A percentile compares a stretch with the other conserved stretches of the same genome.
phyloP scores from a whole-genome alignment of 2,888 invertebrate genomes.

The Sericinus montela region DNA sequence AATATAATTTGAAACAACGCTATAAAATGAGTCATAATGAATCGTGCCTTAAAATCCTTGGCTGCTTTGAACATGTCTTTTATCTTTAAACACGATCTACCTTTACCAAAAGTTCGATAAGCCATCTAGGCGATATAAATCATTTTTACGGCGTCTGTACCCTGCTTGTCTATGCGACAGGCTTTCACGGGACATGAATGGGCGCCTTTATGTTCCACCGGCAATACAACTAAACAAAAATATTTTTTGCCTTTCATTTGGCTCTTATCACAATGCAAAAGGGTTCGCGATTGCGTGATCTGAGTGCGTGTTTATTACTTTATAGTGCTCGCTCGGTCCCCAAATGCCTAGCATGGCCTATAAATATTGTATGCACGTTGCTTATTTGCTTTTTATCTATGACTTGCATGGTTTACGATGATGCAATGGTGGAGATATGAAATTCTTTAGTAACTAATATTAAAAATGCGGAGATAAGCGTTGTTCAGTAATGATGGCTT shows the following conservation, averaged over 20 bases:
- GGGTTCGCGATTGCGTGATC: slow-evolving; percentile 29
- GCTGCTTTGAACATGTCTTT: slow-evolving; percentile 27
- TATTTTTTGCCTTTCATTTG: slow-evolving; percentile 13
- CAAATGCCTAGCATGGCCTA: slow-evolving; percentile 61
- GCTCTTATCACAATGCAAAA: slow-evolving; percentile 25
- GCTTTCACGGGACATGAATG: slow-evolving; percentile 67
- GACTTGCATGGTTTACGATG: slow-evolving; percentile 26
- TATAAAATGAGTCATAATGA: not conserved
- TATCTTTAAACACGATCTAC: slow-evolving; percentile 52
- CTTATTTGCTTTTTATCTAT: slow-evolving; percentile 38
- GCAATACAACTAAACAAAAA: slow-evolving; percentile 37
- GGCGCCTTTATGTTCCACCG: slow-evolving; percentile 59
- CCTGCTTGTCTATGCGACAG: slow-evolving; percentile 63
- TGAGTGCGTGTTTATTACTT: slow-evolving; percentile 22
- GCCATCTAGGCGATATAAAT: slow-evolving; percentile 63
- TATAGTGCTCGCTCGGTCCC: slow-evolving; percentile 37
- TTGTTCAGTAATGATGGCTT: too few relatives aligned
- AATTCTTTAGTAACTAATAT: slow-evolving; percentile 22
- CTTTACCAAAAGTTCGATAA: slow-evolving; percentile 59
- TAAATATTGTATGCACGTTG: slow-evolving; percentile 57
- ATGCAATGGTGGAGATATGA: slow-evolving; percentile 4
- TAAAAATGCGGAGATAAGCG: too few relatives aligned
- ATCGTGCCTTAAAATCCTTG: slow-evolving; percentile 10
- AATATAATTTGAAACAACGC: not conserved
- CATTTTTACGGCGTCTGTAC: slow-evolving; percentile 63